phyloP scores from a whole-genome alignment of 2,888 invertebrate species.

The Drymonia ruficornis region DNA sequence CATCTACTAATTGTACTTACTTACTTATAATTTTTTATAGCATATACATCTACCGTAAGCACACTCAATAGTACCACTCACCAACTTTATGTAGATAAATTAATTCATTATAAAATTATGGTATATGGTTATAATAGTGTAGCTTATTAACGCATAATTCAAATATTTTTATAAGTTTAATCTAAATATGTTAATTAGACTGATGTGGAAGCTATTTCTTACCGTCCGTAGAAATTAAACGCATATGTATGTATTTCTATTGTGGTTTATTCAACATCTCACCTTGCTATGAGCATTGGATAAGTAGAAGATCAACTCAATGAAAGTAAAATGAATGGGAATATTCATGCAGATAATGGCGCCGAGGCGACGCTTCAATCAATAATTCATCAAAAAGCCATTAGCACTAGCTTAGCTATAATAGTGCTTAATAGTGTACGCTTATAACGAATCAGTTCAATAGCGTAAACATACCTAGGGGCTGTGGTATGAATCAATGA shows the following conservation, averaged over 20 bases:
- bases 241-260: background rate
- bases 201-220: background rate
- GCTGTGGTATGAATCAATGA: slow-evolving; percentile 47
- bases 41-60: too few species aligned
- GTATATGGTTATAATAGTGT: too few species aligned
- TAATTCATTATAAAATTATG: too few species aligned
- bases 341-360: slow-evolving; percentile 1
- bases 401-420: slow-evolving; percentile 10
- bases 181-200: background rate
- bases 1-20: too few species aligned
- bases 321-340: slow-evolving; percentile 3
- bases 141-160: too few species aligned
- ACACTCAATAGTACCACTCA: too few species aligned
- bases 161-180: background rate
- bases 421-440: slow-evolving; percentile 10
- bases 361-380: background rate
- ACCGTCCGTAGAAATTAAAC: background rate
- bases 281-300: background rate
- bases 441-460: slow-evolving; percentile 20
- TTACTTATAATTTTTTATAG: too few species aligned
- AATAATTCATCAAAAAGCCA: slow-evolving; percentile 15
- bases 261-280: background rate
- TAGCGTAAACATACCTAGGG: slow-evolving; percentile 12
- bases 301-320: background rate
- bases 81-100: too few species aligned